These are phyloP conservation scores for Plusia festucae DNA, from an alignment of 2,888 invertebrate species.

Conservation along the genomic window DNA sequence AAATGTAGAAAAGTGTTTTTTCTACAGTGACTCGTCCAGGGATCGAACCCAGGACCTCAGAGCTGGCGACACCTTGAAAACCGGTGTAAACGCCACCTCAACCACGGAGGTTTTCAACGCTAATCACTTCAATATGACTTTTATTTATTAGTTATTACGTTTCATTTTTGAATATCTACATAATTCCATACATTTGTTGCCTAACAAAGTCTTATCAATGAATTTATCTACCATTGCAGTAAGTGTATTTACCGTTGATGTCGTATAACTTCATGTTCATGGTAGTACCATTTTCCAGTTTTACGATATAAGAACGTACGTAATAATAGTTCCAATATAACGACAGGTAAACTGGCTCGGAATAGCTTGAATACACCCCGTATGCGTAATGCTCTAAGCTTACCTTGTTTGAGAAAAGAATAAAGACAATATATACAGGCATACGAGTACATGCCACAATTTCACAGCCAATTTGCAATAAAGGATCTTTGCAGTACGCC, in stretches of 20 bases:
- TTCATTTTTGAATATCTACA: no score
- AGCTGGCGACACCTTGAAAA: no score
- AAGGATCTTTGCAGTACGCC: constrained; percentile 55
- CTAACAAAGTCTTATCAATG: background rate
- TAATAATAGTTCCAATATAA: constrained; percentile 36
- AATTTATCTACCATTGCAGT: background rate
- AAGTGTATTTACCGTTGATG: background rate
- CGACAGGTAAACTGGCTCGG: constrained; percentile 45
- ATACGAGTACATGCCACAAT: constrained; percentile 54
- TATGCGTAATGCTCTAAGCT: constrained; percentile 43
- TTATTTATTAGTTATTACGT: no score
- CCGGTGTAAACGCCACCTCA: no score
- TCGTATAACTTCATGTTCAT: background rate
- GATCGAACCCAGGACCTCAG: no score
- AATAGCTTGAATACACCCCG: constrained; percentile 41
- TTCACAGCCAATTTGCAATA: constrained; percentile 62
- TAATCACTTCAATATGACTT: no score
- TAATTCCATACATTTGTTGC: no score
- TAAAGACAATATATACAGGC: constrained; percentile 43
- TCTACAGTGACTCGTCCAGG: no score
- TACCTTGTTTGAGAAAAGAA: constrained; percentile 43
- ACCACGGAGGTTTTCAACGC: no score
- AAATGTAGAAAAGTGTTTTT: no score
- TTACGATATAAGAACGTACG: constrained; percentile 27
- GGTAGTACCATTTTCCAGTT: constrained; percentile 15